A percentile compares a stretch with the other conserved stretches of the same genome.
Evolutionary conservation across 2,797 vertebrate species (phyloP).

Genomic region (Tragopan temminckii): DNA sequence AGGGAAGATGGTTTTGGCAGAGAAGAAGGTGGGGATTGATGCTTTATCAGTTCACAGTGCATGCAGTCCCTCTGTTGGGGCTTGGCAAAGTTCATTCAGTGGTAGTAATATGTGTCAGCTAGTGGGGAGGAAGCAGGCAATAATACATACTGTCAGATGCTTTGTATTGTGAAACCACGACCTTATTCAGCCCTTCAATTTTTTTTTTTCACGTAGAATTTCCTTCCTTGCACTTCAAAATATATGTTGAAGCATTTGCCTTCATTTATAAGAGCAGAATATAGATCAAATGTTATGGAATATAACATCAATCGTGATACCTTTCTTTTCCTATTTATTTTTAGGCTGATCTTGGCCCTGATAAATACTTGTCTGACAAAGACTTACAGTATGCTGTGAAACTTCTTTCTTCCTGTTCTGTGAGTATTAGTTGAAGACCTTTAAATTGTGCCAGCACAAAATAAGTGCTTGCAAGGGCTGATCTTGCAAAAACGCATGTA

Average conservation of each 20-base stretch:
- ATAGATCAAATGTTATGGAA: not conserved
- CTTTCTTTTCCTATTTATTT: conserved; percentile 55
- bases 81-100: conserved; percentile 13
- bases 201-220: conserved; percentile 28
- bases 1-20: not conserved
- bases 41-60: not conserved
- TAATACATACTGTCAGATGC: not conserved
- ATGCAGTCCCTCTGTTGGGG: not conserved
- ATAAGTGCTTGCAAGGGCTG: not conserved
- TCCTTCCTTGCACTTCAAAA: conserved; percentile 13
- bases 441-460: not conserved
- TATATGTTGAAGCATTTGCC: not conserved
- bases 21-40: not conserved
- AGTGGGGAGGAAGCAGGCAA: not conserved
- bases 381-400: conserved; percentile 95
- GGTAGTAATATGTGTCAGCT: not conserved
- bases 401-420: conserved; percentile 90
- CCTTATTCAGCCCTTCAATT: not conserved
- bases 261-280: not conserved
- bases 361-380: conserved; percentile 96
- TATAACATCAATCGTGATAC: not conserved
- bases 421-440: conserved; percentile 79
- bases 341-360: conserved; percentile 95
- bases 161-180: not conserved
- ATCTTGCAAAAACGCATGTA: not conserved